phyloP scores from a whole-genome alignment of 2,888 invertebrate genomes.

The Alcis repandata region DNA sequence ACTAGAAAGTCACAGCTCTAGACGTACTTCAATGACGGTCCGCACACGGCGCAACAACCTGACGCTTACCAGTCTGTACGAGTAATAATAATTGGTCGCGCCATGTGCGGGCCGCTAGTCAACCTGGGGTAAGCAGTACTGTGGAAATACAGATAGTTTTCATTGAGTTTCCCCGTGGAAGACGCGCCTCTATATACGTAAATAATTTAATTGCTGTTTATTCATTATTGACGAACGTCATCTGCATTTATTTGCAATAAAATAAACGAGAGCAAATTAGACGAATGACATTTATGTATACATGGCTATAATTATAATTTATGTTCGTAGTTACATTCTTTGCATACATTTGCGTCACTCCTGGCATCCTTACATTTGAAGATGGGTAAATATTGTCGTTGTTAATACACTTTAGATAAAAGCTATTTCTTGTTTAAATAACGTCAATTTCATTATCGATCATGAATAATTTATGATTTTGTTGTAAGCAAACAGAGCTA shows the following conservation, averaged over 20 bases:
- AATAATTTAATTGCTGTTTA: too few species aligned
- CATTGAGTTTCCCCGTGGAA: too few species aligned
- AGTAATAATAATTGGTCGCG: too few species aligned
- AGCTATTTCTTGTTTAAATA: constrained; percentile 32
- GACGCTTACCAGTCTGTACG: too few species aligned
- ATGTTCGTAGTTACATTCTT: not conserved
- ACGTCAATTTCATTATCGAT: constrained; percentile 23
- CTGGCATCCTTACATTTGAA: constrained; percentile 17
- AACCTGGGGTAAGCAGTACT: too few species aligned
- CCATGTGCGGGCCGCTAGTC: too few species aligned
- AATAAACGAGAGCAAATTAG: not conserved
- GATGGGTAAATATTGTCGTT: constrained; percentile 39
- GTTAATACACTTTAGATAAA: constrained; percentile 34
- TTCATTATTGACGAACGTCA: not conserved
- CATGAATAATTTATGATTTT: constrained; percentile 31
- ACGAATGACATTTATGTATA: constrained; percentile 9
- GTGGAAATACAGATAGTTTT: too few species aligned
- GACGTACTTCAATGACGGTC: too few species aligned
- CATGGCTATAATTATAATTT: not conserved
- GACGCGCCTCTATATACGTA: too few species aligned
- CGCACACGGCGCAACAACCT: too few species aligned
- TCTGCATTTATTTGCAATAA: not conserved
- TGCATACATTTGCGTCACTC: constrained; percentile 31
- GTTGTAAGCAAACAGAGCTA: constrained; percentile 8
- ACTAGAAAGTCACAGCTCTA: too few species aligned